Conservation (phyloP, 2,113 vertebrate species). For the Tupaia tana region DNA sequence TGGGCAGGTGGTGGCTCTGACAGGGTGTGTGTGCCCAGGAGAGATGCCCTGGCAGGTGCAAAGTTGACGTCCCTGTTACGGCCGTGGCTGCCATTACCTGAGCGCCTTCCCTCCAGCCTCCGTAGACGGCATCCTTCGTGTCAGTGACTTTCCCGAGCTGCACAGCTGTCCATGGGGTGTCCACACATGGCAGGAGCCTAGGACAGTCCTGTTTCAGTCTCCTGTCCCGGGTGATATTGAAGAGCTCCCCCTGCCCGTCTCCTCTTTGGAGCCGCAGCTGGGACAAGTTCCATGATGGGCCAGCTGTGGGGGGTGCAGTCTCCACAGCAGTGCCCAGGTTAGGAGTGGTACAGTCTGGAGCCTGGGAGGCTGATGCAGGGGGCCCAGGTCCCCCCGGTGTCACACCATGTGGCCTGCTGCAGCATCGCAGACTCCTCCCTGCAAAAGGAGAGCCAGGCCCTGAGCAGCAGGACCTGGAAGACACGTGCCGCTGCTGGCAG, state of each 20-base stretch:
- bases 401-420: not conserved
- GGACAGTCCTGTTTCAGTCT: not conserved
- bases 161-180: rapidly evolving
- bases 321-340: not conserved
- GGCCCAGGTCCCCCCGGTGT: not conserved
- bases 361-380: not conserved
- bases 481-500: not conserved
- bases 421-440: not conserved
- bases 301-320: too few relatives aligned
- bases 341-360: not conserved
- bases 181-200: not conserved
- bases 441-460: not conserved
- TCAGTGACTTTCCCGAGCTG: not conserved
- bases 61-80: not conserved
- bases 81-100: too few relatives aligned
- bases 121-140: not conserved
- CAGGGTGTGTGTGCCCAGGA: rapidly evolving
- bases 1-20: too few relatives aligned
- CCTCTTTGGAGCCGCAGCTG: not conserved
- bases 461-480: not conserved
- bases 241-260: not conserved
- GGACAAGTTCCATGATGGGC: not conserved
- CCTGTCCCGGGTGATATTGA: too few relatives aligned
- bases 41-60: not conserved
- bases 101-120: too few relatives aligned